These are phyloP conservation scores for Paragorgia papillata DNA, from an alignment of 92 coral and sea anemone genomes.

Conservation along the genomic window DNA sequence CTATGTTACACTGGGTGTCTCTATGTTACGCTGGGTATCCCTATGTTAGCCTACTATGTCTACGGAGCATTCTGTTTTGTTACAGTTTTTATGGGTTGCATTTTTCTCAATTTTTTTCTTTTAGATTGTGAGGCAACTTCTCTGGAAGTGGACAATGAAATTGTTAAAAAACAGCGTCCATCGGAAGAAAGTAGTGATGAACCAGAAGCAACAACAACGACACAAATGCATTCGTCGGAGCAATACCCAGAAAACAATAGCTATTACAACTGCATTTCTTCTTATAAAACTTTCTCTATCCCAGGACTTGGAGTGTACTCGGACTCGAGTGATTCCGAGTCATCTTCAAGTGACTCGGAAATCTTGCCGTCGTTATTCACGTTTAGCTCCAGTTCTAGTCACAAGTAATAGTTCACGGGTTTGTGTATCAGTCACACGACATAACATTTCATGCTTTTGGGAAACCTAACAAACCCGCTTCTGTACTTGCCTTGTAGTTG, in stretches of 20 bases:
- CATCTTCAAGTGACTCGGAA: slow-evolving; percentile 75
- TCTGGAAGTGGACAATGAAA: not conserved
- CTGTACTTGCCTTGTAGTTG: too few species aligned
- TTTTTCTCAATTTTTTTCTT: not conserved
- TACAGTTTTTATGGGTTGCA: too few species aligned
- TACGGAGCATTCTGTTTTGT: too few species aligned
- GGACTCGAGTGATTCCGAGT: slow-evolving; percentile 93
- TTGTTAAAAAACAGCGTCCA: not conserved
- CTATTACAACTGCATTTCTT: slow-evolving; percentile 42
- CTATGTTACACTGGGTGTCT: too few species aligned
- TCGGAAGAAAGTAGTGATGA: not conserved
- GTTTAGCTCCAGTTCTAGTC: slow-evolving; percentile 9
- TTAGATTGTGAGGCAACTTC: not conserved
- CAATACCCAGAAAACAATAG: slow-evolving; percentile 18
- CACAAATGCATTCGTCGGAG: not conserved
- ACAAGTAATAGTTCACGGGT: not conserved
- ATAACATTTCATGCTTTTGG: too few species aligned
- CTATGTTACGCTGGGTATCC: too few species aligned
- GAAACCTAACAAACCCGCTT: too few species aligned
- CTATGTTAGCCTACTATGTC: too few species aligned
- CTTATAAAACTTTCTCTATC: slow-evolving; percentile 50
- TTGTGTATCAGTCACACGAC: too few species aligned
- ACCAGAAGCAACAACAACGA: not conserved
- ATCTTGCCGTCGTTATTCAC: slow-evolving; percentile 44
- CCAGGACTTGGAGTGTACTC: slow-evolving; percentile 87